Base-by-base conservation (phyloP, 2,797 vertebrate genomes). In the Anguilla megastoma region DNA sequence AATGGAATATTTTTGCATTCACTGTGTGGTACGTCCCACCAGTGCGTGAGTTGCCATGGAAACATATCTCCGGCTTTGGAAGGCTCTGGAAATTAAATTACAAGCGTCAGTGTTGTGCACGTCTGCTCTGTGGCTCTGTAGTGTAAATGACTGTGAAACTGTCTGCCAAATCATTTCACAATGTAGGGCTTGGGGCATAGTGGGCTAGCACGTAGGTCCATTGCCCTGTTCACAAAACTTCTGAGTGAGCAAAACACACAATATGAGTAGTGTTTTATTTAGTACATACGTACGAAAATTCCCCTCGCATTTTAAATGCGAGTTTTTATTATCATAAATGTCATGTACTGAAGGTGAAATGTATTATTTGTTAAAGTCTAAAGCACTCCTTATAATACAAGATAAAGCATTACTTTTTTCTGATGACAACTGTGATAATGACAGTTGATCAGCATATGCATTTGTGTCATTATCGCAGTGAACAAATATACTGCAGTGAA, bases 181-280 rank as follows among this genome's bases (percentile, higher is more conserved):
- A 8, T 52, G 50, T 48, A 0, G 83, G 88, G 88, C 90, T 92
- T 84, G 89, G 86, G 66, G 90, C 84, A 89, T 87, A 83, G 69
- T 50, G 33, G 76, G 84, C 60, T 79, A 45, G 69, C 36, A 74
- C 66, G 12, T 87, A n/a, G n/a, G 41, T 85, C 52, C 18, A 50
- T 33, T 24, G 21, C 79, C 27, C 18, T 50, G 79, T 82, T 82
- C 10, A 50, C 79, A 50, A 50, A 82, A 82, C 24, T 48, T 82
- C 36, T 80, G 76, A 48, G 21, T 82, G 41, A 45, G 21, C 79
- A 82, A 82, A 82, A 48, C 6, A 24, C 21, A 24, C 21, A 21
- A 18, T 45, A 27, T 45, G 18, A 48, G 7, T 1, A 21, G 27
- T 82, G 45, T 18, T 18, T n/a, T n/a, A 82, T 50, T 48, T 45